Percentiles rank a stretch among this genome's conserved stretches.
phyloP scores from a whole-genome alignment of 2,113 vertebrate species.

The Corynorhinus townsendii region DNA sequence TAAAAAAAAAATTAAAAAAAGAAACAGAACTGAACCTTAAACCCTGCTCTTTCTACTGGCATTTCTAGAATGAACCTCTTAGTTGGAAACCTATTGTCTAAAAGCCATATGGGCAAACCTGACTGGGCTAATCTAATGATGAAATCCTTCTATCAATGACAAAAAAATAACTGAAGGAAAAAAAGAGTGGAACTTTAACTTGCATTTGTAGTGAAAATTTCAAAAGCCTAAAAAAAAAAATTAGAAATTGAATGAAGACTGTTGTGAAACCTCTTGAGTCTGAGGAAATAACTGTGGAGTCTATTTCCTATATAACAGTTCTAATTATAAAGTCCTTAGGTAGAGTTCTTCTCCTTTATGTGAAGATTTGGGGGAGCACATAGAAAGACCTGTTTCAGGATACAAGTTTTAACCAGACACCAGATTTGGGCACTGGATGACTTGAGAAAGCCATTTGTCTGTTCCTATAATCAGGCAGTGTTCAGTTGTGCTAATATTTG shows the following conservation, averaged over 20 bases:
- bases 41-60: background rate
- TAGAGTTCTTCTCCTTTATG: background rate
- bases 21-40: background rate
- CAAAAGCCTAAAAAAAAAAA: slow-evolving; percentile 39
- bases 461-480: background rate
- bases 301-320: slow-evolving; percentile 20
- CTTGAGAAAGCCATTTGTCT: background rate
- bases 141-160: background rate
- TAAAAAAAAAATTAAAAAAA: background rate
- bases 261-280: slow-evolving; percentile 32
- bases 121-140: background rate
- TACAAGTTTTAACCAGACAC: background rate
- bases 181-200: background rate
- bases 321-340: background rate
- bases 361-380: background rate
- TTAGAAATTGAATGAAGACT: slow-evolving; percentile 57
- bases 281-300: slow-evolving; percentile 51
- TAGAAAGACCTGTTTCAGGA: background rate
- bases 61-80: background rate
- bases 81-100: background rate
- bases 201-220: slow-evolving; percentile 33
- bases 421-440: background rate
- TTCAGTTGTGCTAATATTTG: background rate
- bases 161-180: background rate
- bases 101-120: background rate